Evolutionary conservation across 2,888 invertebrate genomes (phyloP), one percentile per base, ranked within the genome.

Genomic region (Nomada ruficornis): DNA sequence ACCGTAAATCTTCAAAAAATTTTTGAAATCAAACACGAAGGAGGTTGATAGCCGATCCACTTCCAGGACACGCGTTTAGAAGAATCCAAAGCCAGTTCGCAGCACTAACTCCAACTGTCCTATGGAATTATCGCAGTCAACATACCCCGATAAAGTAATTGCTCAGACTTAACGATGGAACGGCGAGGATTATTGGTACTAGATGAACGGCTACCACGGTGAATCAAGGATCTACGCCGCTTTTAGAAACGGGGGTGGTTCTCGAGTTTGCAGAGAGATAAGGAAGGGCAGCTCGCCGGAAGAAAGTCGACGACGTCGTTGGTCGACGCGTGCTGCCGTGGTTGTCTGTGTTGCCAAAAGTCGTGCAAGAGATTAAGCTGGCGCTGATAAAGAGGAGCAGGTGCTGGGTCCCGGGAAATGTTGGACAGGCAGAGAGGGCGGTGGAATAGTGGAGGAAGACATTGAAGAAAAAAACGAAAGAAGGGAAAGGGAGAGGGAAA

Each of bases 291-390:
- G 72, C 65, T 79, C 64, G 67, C 54, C 67, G 62, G 54, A 77
- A 69, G 76, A 78, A 71, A 74, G 68, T 81, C 82, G 55, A 74
- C 54, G 64, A 36, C 62, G 44, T 29, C 13, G 52, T 70, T 29
- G 47, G 44, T 23, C 52, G 64, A 55, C 80, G 76, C 80, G 74
- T 64, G 70, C 62, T 59, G 72, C 73, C 71, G 67, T 76, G 77
- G 77, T 83, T 62, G 67, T 78, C 76, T 62, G 71, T 29, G 77
- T 73, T 75, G 67, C 65, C 75, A 74, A 64, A 83, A 87, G 84
- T 87, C 78, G 84, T 65, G 80, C 87, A 69, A 87, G 87, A 87
- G 87, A 87, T 87, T 87, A 87, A 84, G 81, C 77, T 62, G 81
- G 60, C 79, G 42, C 68, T 86, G 87, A 87, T 87, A 86, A 86